phyloP scores from a whole-genome alignment of 2,888 invertebrate genomes.

The Fissipunctia ypsillon region DNA sequence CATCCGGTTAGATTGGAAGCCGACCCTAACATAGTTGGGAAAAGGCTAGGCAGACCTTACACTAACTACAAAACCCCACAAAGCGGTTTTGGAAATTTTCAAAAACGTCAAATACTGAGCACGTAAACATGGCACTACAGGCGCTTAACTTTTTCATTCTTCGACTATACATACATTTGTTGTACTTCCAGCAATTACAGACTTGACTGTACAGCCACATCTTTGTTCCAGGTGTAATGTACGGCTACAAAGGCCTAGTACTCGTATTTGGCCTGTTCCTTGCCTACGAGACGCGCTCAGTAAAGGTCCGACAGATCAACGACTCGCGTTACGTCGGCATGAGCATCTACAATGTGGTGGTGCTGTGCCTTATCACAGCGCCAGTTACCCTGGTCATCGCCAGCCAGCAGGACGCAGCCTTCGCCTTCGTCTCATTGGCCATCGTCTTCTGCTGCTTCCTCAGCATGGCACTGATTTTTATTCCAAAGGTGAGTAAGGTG shows the following conservation, averaged over 20 bases:
- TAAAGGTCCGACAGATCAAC: constrained; percentile 99
- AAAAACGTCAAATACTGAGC: background rate
- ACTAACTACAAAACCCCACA: background rate
- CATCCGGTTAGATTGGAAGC: too few species aligned
- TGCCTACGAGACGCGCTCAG: constrained; percentile 99
- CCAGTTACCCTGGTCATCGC: constrained; percentile 99
- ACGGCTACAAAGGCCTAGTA: constrained; percentile 99
- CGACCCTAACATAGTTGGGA: too few species aligned
- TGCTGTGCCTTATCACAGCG: constrained; percentile 98
- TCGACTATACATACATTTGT: background rate
- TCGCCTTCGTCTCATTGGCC: constrained; percentile 98
- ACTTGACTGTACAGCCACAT: background rate
- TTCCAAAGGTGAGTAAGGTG: constrained; percentile 95
- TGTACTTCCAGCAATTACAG: background rate
- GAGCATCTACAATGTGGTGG: constrained; percentile 99
- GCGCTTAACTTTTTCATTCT: background rate
- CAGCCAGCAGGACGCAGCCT: constrained; percentile 99
- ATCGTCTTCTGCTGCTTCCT: constrained; percentile 99
- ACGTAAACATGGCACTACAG: background rate
- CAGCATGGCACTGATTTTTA: constrained; percentile 99
- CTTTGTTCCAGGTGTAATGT: constrained; percentile 94
- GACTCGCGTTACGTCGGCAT: constrained; percentile 99
- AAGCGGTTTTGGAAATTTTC: background rate
- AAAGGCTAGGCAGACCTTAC: background rate
- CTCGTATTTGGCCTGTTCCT: constrained; percentile 99